Conservation (phyloP, 2,113 vertebrate species). For the rabbit (Oryctolagus cuniculus) region DNA sequence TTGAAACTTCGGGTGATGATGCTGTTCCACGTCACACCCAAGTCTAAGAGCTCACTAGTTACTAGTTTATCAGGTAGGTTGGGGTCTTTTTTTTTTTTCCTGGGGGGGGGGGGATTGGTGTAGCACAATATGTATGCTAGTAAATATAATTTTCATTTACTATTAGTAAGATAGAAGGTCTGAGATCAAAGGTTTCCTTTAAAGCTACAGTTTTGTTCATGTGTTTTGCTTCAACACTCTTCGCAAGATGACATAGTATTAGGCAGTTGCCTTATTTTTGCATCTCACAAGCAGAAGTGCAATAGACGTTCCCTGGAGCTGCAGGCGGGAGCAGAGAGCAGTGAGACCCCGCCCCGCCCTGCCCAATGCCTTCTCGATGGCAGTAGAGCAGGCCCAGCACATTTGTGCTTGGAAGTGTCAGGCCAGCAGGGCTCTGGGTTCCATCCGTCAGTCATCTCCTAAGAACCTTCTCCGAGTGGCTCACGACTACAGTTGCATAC, state of each 20-base stretch:
- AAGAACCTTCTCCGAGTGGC: neutral
- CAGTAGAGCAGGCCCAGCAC: constrained; percentile 52
- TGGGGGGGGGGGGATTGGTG: neutral
- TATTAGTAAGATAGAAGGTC: constrained; percentile 76
- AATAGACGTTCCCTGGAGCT: constrained; percentile 66
- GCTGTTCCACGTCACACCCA: constrained; percentile 37
- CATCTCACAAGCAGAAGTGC: constrained; percentile 78
- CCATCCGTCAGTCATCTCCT: neutral
- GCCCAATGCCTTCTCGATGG: constrained; percentile 69
- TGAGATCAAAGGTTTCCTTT: constrained; percentile 72
- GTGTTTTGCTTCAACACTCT: constrained; percentile 75
- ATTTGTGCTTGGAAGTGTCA: constrained; percentile 23
- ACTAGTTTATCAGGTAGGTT: constrained; percentile 69
- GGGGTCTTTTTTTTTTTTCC: constrained; percentile 62
- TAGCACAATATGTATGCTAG: constrained; percentile 71
- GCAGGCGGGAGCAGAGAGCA: constrained; percentile 52
- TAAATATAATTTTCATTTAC: constrained; percentile 74
- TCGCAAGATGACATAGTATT: constrained; percentile 67
- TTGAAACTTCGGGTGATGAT: neutral
- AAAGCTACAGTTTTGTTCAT: constrained; percentile 68
- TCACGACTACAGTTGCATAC: neutral
- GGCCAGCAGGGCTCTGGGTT: constrained; percentile 1
- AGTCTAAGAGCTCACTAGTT: constrained; percentile 58
- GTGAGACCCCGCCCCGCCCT: constrained; percentile 17
- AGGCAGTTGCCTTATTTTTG: constrained; percentile 77